A percentile compares a stretch with the other conserved stretches of the same genome.
These are phyloP conservation scores for Emmelina monodactyla DNA, from an alignment of 2,888 invertebrate species.

Conservation along the genomic window DNA sequence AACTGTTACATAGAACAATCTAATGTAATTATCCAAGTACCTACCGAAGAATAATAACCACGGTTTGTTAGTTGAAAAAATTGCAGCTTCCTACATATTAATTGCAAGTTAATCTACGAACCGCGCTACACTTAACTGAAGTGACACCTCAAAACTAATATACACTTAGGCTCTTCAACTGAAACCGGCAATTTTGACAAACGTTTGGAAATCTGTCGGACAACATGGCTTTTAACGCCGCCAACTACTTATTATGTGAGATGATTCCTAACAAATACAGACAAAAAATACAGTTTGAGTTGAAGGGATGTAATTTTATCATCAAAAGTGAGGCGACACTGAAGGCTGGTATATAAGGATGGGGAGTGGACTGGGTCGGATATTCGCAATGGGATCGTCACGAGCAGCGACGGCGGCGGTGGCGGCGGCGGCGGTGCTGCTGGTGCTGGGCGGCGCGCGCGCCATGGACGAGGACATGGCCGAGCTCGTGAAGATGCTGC, in stretches of 20 bases:
- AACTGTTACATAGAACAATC: too few species aligned
- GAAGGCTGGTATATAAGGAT: constrained; percentile 13
- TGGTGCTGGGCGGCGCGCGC: neutral
- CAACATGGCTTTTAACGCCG: neutral
- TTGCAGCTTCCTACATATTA: too few species aligned
- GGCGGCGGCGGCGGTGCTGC: constrained; percentile 7
- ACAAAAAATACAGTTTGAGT: constrained; percentile 4
- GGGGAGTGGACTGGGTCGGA: too few species aligned
- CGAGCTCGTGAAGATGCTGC: constrained; percentile 43
- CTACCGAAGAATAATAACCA: too few species aligned
- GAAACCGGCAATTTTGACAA: neutral
- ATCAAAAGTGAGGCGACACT: constrained; percentile 5
- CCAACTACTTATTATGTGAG: neutral
- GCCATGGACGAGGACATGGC: constrained; percentile 46
- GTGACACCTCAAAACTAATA: constrained; percentile 19
- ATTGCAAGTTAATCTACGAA: too few species aligned
- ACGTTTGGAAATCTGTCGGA: neutral
- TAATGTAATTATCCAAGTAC: too few species aligned
- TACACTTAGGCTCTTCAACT: neutral
- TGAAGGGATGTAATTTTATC: constrained; percentile 3
- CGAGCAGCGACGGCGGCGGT: constrained; percentile 9
- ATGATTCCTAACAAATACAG: neutral
- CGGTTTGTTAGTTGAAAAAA: too few species aligned
- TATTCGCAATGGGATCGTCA: neutral
- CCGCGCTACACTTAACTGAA: constrained; percentile 9